Conservation (phyloP, 2,113 vertebrate genomes). For the Plotosus lineatus region DNA sequence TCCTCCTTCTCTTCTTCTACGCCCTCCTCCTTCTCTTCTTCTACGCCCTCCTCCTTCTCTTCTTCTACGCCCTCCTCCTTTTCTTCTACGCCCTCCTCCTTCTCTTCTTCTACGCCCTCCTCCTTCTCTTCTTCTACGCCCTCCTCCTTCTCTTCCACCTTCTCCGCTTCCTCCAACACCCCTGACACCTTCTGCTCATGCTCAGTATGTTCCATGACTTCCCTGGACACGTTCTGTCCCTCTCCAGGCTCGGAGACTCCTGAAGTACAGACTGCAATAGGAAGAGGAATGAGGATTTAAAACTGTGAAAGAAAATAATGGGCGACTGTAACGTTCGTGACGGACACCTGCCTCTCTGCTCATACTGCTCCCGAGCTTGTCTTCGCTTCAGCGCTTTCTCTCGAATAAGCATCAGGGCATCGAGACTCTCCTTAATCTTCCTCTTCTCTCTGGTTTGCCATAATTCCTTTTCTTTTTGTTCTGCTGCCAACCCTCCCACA, state of each 20-base stretch:
- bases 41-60: too few species aligned
- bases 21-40: too few species aligned
- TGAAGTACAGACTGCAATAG: background rate
- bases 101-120: too few species aligned
- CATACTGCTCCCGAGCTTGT: conserved; percentile 52
- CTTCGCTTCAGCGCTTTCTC: conserved; percentile 70
- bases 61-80: too few species aligned
- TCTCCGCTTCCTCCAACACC: too few species aligned
- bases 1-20: too few species aligned
- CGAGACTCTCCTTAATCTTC: conserved; percentile 82
- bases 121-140: background rate
- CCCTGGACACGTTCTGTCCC: background rate
- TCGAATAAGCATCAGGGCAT: conserved; percentile 75
- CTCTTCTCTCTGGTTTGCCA: conserved; percentile 84
- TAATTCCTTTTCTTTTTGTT: conserved; percentile 77
- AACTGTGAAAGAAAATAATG: background rate
- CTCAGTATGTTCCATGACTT: background rate
- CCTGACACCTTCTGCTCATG: background rate
- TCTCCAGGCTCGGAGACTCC: background rate
- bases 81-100: too few species aligned
- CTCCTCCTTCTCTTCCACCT: background rate
- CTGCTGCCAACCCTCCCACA: conserved; percentile 78
- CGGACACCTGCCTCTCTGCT: conserved; percentile 62
- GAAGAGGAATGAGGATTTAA: background rate
- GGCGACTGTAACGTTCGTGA: background rate